Percentiles rank a stretch among this genome's conserved stretches.
Evolutionary conservation across 2,797 vertebrate species (phyloP).

Genomic region (Hippopotamyrus pictus): DNA sequence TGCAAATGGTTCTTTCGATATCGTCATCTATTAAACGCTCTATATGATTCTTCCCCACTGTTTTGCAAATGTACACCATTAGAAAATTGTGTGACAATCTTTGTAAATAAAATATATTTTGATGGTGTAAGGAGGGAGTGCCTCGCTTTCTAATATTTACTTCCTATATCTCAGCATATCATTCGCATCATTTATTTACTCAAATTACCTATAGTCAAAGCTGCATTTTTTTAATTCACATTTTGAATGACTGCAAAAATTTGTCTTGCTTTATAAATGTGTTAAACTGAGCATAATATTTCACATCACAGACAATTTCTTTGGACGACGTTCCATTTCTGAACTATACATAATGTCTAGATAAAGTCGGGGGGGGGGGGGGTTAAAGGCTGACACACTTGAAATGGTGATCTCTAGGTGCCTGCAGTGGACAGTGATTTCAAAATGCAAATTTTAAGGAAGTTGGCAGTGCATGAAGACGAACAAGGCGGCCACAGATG

Average conservation of each 20-base stretch:
- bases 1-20: background rate
- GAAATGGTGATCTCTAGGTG: background rate
- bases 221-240: background rate
- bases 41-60: background rate
- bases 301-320: background rate
- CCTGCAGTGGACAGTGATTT: constrained; percentile 11
- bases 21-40: background rate
- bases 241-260: background rate
- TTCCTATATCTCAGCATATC: background rate
- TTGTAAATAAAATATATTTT: background rate
- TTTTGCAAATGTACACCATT: background rate
- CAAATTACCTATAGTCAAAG: background rate
- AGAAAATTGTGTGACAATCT: background rate
- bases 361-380: background rate
- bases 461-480: constrained; percentile 16
- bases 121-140: background rate
- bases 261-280: background rate
- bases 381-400: background rate
- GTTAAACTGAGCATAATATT: background rate
- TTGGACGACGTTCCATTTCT: background rate
- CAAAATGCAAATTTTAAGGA: constrained; percentile 9
- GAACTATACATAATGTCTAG: background rate
- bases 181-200: background rate
- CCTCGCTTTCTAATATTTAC: background rate
- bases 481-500: constrained; percentile 11